phyloP scores from a whole-genome alignment of 2,113 vertebrate species.

The Ictalurus furcatus region DNA sequence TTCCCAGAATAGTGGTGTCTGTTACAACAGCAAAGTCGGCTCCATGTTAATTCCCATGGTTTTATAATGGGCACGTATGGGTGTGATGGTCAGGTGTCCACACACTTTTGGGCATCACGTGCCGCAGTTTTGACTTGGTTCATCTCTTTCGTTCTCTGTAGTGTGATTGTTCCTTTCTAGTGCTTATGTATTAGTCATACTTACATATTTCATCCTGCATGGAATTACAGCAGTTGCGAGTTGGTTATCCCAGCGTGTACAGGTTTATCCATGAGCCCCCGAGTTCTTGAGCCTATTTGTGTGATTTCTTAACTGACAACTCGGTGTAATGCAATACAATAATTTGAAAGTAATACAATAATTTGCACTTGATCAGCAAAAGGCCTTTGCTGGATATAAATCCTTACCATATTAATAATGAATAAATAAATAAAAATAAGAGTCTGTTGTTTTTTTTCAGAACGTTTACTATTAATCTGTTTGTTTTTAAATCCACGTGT shows the following conservation, averaged over 20 bases:
- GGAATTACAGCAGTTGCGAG: background rate
- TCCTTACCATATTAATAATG: background rate
- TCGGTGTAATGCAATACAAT: background rate
- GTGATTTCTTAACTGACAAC: background rate
- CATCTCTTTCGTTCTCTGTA: background rate
- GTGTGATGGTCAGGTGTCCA: background rate
- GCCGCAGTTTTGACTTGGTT: background rate
- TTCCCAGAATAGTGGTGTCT: background rate
- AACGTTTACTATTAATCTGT: background rate
- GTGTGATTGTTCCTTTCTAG: slow-evolving; percentile 26
- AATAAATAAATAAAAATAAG: background rate
- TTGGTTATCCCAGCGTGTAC: background rate
- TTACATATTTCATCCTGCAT: background rate
- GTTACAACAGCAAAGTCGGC: background rate
- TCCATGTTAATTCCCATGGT: background rate
- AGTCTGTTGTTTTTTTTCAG: background rate
- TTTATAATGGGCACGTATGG: background rate
- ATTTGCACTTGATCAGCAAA: slow-evolving; percentile 30
- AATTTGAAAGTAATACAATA: background rate
- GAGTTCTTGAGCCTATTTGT: background rate
- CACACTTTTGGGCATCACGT: background rate
- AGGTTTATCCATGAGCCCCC: background rate
- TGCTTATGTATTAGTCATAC: background rate
- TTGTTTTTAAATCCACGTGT: background rate
- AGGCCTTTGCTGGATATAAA: background rate